A percentile compares a stretch with the other conserved stretches of the same genome.
phyloP scores from a whole-genome alignment of 2,888 invertebrate genomes.

The Drosophila flavopinicola region DNA sequence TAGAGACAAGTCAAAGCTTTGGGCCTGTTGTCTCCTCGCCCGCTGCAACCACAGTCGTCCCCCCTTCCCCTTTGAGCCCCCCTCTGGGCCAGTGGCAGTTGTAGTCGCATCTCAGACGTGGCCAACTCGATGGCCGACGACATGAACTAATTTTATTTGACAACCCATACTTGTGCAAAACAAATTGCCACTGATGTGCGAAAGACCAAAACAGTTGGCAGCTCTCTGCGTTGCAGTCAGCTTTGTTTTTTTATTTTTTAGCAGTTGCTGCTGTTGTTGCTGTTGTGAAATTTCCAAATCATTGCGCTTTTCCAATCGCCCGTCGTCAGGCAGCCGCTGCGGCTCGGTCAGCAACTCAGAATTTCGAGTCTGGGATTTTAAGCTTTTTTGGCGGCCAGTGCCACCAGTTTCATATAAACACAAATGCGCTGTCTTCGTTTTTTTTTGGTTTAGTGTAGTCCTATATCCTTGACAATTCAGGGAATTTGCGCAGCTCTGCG shows the following conservation, averaged over 20 bases:
- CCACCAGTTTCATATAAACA: slow-evolving; percentile 35
- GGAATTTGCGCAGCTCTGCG: slow-evolving; percentile 41
- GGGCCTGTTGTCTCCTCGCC: slow-evolving; percentile 36
- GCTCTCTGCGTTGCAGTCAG: slow-evolving; percentile 46
- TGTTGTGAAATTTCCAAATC: slow-evolving; percentile 81
- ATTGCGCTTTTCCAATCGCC: slow-evolving; percentile 77
- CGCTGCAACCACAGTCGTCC: slow-evolving; percentile 16
- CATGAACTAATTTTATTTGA: slow-evolving; percentile 83
- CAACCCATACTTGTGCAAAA: slow-evolving; percentile 83
- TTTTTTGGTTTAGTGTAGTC: slow-evolving; percentile 7
- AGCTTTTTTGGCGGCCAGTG: slow-evolving; percentile 24
- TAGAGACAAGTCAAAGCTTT: slow-evolving; percentile 80
- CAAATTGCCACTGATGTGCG: slow-evolving; percentile 83
- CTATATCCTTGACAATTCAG: slow-evolving; percentile 69
- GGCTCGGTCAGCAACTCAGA: slow-evolving; percentile 21
- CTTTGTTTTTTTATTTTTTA: neutral
- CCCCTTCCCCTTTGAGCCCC: neutral
- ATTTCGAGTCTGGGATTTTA: slow-evolving; percentile 27
- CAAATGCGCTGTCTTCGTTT: neutral
- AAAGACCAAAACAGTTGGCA: slow-evolving; percentile 78
- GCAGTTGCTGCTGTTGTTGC: slow-evolving; percentile 38
- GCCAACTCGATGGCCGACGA: slow-evolving; percentile 60
- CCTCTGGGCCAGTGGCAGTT: slow-evolving; percentile 34
- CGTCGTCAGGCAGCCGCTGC: slow-evolving; percentile 23
- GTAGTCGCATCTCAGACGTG: slow-evolving; percentile 62